Conservation (phyloP, 2,797 vertebrate genomes). For the Xerus rutilus region DNA sequence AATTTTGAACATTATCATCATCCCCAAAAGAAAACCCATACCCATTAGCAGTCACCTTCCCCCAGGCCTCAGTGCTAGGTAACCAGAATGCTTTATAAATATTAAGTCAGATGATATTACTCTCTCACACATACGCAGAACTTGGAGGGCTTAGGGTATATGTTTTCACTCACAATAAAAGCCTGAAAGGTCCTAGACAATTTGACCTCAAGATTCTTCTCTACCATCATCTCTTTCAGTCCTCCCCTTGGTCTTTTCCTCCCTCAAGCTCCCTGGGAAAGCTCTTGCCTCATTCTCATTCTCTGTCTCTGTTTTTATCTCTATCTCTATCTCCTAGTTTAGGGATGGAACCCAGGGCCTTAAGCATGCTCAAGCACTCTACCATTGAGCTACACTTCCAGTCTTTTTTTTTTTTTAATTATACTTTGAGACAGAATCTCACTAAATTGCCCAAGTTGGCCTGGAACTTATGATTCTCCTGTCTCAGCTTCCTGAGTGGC, state of each 20-base stretch:
- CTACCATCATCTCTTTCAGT: background rate
- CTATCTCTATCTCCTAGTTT: too few relatives aligned
- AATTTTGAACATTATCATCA: slow-evolving; percentile 6
- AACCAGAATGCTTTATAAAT: background rate
- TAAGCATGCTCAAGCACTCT: too few relatives aligned
- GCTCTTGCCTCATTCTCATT: too few relatives aligned
- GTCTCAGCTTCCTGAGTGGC: too few relatives aligned
- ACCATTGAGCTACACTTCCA: too few relatives aligned
- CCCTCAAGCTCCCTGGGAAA: background rate
- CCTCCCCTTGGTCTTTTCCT: background rate
- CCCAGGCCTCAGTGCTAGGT: background rate
- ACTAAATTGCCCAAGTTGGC: too few relatives aligned
- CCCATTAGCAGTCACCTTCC: background rate
- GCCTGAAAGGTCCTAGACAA: background rate
- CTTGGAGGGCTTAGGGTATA: background rate
- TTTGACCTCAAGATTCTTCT: background rate
- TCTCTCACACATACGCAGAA: background rate
- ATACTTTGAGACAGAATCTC: too few relatives aligned
- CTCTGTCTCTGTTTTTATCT: too few relatives aligned
- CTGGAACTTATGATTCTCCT: too few relatives aligned
- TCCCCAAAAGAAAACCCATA: background rate
- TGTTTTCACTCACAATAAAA: background rate
- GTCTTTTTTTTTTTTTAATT: too few relatives aligned
- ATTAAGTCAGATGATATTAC: background rate
- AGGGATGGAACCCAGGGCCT: too few relatives aligned